phyloP scores from a whole-genome alignment of 2,888 invertebrate species.

The Spilosoma lubricipeda region DNA sequence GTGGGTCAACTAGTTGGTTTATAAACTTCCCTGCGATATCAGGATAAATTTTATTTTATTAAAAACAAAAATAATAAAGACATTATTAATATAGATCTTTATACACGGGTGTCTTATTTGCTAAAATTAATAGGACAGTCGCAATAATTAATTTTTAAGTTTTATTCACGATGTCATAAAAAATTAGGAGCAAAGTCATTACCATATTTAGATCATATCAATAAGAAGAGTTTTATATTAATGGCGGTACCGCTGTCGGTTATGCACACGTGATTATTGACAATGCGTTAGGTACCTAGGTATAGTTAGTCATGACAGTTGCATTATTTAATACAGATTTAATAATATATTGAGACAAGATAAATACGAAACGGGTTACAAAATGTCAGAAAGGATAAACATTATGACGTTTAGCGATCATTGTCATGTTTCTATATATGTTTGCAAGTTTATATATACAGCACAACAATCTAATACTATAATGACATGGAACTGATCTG shows the following conservation, averaged over 20 bases:
- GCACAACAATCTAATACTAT: too few species aligned
- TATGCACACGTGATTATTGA: not conserved
- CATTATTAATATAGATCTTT: not conserved
- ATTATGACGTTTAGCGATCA: not conserved
- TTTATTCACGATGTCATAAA: conserved; percentile 26
- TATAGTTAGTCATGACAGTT: not conserved
- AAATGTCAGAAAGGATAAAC: conserved; percentile 3
- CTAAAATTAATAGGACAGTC: conserved; percentile 32
- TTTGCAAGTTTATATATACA: not conserved
- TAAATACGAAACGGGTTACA: conserved; percentile 2
- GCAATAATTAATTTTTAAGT: conserved; percentile 39
- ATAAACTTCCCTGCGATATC: too few species aligned
- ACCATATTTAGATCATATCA: conserved; percentile 37
- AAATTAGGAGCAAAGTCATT: conserved; percentile 29
- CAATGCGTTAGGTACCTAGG: not conserved
- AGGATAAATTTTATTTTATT: too few species aligned
- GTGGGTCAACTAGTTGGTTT: too few species aligned
- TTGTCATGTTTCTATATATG: not conserved
- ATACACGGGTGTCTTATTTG: conserved; percentile 24
- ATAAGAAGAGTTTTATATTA: conserved; percentile 10
- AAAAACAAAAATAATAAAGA: too few species aligned
- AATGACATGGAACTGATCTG: too few species aligned
- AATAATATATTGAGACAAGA: not conserved
- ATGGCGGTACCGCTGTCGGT: not conserved
- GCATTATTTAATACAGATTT: not conserved